phyloP scores from a whole-genome alignment of 2,888 invertebrate species.

The Lepidochrysops patricia region DNA sequence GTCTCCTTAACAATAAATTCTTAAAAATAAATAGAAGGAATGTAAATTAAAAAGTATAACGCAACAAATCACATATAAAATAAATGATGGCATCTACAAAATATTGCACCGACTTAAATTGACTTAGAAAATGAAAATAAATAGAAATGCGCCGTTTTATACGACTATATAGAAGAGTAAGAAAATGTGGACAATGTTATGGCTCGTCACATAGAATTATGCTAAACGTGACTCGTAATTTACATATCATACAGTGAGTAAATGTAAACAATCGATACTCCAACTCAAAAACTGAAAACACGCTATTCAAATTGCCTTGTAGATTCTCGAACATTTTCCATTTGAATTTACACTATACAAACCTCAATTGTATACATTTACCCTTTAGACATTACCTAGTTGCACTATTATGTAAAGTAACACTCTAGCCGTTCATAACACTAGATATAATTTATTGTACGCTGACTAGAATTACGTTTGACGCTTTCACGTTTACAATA shows the following conservation, averaged over 20 bases:
- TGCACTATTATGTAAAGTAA: neutral
- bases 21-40: conserved; percentile 31
- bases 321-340: neutral
- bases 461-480: neutral
- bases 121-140: conserved; percentile 5
- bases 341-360: neutral
- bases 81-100: conserved; percentile 19
- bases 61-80: conserved; percentile 16
- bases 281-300: neutral
- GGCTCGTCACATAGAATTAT: neutral
- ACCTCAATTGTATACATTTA: neutral
- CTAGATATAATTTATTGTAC: neutral
- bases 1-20: conserved; percentile 26
- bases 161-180: neutral
- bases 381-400: neutral
- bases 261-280: neutral
- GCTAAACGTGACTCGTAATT: neutral
- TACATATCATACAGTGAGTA: neutral
- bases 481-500: neutral
- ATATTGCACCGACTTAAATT: conserved; percentile 14
- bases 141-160: neutral
- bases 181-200: neutral
- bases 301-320: neutral
- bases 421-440: neutral
- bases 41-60: conserved; percentile 25